Conservation (phyloP, 2,888 invertebrate species). For the Euproctis similis region DNA sequence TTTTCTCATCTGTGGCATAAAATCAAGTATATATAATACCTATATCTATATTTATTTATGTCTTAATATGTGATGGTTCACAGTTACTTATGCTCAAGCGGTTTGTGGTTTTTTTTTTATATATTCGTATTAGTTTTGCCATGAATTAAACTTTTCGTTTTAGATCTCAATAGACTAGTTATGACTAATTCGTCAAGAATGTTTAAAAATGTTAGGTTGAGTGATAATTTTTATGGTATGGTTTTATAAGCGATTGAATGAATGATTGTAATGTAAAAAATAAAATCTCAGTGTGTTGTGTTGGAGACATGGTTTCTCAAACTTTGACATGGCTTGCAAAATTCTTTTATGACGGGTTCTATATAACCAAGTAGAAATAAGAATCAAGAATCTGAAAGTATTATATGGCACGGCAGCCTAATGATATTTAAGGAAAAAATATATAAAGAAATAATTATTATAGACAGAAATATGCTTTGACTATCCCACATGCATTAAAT, state of each 20-base stretch:
- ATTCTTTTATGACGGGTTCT: too few species aligned
- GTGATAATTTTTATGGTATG: constrained; percentile 20
- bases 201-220: constrained; percentile 14
- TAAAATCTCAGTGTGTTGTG: constrained; percentile 6
- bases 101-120: constrained; percentile 4
- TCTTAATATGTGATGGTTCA: constrained; percentile 3
- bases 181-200: constrained; percentile 36
- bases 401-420: too few species aligned
- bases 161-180: constrained; percentile 66
- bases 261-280: constrained; percentile 35
- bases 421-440: too few species aligned
- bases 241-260: constrained; percentile 33
- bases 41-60: too few species aligned
- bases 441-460: too few species aligned
- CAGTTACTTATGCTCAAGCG: constrained; percentile 4
- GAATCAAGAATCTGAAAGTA: too few species aligned
- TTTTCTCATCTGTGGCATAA: too few species aligned
- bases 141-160: constrained; percentile 47
- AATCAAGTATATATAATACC: too few species aligned
- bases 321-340: too few species aligned
- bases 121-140: constrained; percentile 35
- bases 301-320: constrained; percentile 11
- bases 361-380: too few species aligned
- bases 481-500: too few species aligned
- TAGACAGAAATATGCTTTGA: too few species aligned